Evolutionary conservation across 2,113 vertebrate species (phyloP).

Genomic region (Lates calcarifer): DNA sequence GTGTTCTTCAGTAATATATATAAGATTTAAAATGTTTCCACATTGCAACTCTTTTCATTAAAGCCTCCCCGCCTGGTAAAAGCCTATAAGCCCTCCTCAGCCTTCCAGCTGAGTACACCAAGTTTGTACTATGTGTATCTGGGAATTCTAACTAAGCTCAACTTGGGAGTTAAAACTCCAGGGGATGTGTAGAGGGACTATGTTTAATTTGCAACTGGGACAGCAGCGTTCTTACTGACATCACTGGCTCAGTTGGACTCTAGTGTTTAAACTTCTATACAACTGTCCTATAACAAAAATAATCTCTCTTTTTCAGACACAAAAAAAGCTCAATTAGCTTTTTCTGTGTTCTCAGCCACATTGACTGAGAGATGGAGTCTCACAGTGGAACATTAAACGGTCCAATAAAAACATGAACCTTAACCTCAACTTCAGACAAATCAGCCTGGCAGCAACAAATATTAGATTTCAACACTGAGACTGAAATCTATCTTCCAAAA

Average conservation of each 20-base stretch:
- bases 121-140: neutral
- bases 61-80: neutral
- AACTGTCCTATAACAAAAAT: neutral
- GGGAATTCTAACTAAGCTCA: neutral
- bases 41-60: neutral
- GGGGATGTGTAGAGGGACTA: neutral
- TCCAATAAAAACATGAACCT: neutral
- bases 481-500: neutral
- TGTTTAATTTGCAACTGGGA: neutral
- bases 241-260: neutral
- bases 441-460: neutral
- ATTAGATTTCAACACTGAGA: neutral
- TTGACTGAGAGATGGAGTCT: neutral
- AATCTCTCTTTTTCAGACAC: constrained; percentile 1
- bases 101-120: neutral
- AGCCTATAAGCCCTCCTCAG: neutral
- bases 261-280: neutral
- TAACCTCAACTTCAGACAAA: neutral
- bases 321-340: neutral
- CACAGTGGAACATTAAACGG: neutral
- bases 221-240: neutral
- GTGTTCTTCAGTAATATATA: neutral
- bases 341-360: neutral
- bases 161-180: neutral
- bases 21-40: no score